phyloP scores from a whole-genome alignment of 2,797 vertebrate species.

The Carduelis carduelis region DNA sequence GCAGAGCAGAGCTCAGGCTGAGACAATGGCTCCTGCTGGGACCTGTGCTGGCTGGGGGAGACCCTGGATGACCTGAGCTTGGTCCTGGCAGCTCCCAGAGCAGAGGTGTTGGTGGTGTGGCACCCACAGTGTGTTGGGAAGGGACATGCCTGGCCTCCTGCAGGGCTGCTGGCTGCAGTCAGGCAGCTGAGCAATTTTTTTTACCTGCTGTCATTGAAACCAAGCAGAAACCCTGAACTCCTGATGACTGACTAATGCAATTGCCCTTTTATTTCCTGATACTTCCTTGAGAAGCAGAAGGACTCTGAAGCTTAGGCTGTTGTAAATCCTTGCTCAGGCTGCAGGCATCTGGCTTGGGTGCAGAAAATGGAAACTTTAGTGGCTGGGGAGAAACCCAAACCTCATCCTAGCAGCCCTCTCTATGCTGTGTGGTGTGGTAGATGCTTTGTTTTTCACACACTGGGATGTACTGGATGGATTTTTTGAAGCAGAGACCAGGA shows the following conservation, averaged over 20 bases:
- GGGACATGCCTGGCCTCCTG: not conserved
- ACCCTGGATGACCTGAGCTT: not conserved
- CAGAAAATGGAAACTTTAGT: not conserved
- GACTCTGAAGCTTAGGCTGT: not conserved
- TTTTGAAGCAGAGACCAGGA: not conserved
- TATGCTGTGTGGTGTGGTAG: fast-evolving
- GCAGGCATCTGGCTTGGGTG: not conserved
- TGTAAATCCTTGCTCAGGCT: not conserved
- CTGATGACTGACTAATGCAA: conserved; percentile 46
- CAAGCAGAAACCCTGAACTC: conserved; percentile 33
- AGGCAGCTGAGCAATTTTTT: not conserved
- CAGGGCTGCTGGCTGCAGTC: not conserved
- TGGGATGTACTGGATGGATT: not conserved
- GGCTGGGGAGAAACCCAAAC: not conserved
- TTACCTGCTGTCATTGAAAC: conserved; percentile 32
- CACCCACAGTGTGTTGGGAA: not conserved
- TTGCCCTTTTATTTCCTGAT: conserved; percentile 47
- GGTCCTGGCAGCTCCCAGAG: not conserved
- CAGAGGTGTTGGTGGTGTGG: not conserved
- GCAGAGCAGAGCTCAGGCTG: not conserved
- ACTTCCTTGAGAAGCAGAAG: conserved; percentile 29
- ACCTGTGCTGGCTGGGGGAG: not conserved
- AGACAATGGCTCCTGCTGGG: not conserved
- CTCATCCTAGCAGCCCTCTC: not conserved
- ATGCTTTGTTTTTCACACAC: not conserved